Percentiles rank a stretch among this genome's conserved stretches.
phyloP scores from a whole-genome alignment of 1,140 invertebrate species.

The Ips nitidus region DNA sequence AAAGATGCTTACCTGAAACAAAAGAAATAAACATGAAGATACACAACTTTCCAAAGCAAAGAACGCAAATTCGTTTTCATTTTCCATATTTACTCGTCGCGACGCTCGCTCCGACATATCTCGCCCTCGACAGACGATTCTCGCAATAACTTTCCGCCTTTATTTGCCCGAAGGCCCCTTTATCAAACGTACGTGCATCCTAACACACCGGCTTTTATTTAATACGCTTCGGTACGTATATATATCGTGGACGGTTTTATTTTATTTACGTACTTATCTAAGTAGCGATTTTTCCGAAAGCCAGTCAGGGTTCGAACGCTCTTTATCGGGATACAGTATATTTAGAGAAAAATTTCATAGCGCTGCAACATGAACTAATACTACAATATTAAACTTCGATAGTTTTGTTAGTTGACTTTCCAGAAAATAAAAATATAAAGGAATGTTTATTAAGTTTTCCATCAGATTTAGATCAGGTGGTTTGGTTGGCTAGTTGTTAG shows the following conservation, averaged over 20 bases:
- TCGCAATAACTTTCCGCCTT: conserved; percentile 10
- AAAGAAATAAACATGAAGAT: conserved; percentile 6
- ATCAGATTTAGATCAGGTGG: too few species aligned
- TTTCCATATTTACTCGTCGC: conserved; percentile 12
- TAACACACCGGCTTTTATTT: conserved; percentile 18
- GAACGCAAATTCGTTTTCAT: conserved; percentile 3
- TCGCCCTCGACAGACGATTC: conserved; percentile 16
- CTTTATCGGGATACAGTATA: conserved; percentile 21
- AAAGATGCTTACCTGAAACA: conserved; percentile 7
- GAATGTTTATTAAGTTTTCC: too few species aligned
- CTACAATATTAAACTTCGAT: too few species aligned
- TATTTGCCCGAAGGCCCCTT: conserved; percentile 17
- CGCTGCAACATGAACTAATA: too few species aligned
- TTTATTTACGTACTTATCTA: conserved; percentile 33
- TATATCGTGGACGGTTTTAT: conserved; percentile 18
- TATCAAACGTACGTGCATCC: conserved; percentile 26
- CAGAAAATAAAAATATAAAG: too few species aligned
- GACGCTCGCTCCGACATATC: neutral
- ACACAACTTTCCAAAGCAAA: neutral
- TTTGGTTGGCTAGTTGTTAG: too few species aligned
- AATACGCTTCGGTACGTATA: conserved; percentile 16
- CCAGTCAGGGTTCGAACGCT: conserved; percentile 26
- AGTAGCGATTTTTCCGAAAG: conserved; percentile 31
- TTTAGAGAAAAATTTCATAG: conserved; percentile 17
- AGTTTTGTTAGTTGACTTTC: too few species aligned